Conservation (phyloP, 2,113 vertebrate genomes). For the Cebus imitator region DNA sequence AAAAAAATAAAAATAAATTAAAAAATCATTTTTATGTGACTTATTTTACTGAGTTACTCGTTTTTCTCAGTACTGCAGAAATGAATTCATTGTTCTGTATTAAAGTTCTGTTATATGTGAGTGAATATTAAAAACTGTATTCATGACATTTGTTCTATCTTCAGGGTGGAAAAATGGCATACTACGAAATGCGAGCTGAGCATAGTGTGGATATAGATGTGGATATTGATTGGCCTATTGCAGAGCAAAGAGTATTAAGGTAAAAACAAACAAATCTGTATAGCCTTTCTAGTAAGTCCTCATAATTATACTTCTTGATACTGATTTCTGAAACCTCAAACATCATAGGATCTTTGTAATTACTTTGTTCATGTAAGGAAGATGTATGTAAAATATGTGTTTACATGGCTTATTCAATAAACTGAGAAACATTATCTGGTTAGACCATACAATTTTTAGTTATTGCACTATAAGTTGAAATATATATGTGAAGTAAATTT, state of each 20-base stretch:
- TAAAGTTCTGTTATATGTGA: neutral
- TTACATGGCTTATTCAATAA: neutral
- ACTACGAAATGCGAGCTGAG: constrained; percentile 95
- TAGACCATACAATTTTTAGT: neutral
- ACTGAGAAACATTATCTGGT: neutral
- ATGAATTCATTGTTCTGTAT: neutral
- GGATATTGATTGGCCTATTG: constrained; percentile 98
- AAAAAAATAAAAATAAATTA: too few relatives aligned
- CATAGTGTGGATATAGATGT: constrained; percentile 97
- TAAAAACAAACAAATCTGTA: constrained; percentile 71
- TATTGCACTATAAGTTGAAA: neutral
- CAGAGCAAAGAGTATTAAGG: constrained; percentile 96
- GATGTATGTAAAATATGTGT: neutral
- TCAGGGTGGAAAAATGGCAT: constrained; percentile 92
- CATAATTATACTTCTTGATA: neutral
- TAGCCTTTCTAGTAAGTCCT: neutral
- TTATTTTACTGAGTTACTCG: neutral
- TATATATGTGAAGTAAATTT: neutral
- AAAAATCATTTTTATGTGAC: neutral
- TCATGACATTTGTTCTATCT: neutral
- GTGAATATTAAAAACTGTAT: neutral
- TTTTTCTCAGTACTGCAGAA: neutral
- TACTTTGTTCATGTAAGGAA: neutral
- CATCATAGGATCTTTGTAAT: neutral
- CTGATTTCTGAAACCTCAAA: neutral